These are phyloP conservation scores for Egretta garzetta DNA, from an alignment of 2,113 vertebrate genomes.

Conservation along the genomic window DNA sequence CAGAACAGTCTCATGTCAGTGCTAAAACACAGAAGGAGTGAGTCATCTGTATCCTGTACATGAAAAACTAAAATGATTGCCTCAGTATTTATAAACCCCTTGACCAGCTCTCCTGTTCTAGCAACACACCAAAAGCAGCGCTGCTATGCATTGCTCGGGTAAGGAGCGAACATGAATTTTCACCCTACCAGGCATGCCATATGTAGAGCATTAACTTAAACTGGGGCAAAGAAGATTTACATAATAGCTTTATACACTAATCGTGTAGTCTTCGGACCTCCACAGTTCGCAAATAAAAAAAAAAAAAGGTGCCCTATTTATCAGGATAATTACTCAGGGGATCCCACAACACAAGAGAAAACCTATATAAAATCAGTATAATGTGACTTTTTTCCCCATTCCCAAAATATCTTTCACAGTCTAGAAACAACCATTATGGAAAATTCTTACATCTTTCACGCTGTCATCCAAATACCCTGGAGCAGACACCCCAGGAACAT, in stretches of 20 bases:
- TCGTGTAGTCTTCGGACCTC: neutral
- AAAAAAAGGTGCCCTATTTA: constrained; percentile 39
- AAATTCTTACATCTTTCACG: neutral
- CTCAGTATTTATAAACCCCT: neutral
- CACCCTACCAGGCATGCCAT: constrained; percentile 18
- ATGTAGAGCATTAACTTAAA: constrained; percentile 64
- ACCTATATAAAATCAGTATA: neutral
- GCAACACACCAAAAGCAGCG: neutral
- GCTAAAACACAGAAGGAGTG: constrained; percentile 34
- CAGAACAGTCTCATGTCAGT: constrained; percentile 53
- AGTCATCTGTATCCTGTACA: constrained; percentile 20
- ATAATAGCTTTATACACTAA: constrained; percentile 57
- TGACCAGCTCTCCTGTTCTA: constrained; percentile 6
- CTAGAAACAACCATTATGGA: neutral
- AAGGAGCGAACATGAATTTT: neutral
- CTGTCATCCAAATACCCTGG: neutral
- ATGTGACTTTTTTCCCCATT: neutral
- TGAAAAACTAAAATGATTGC: constrained; percentile 6
- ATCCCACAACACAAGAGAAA: neutral
- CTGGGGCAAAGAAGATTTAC: constrained; percentile 55
- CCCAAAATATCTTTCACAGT: neutral
- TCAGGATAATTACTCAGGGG: constrained; percentile 39
- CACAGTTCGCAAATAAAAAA: constrained; percentile 10
- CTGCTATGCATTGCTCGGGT: neutral
- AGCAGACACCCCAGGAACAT: neutral